Evolutionary conservation across 1,140 invertebrate genomes (phyloP), one percentile per base, ranked within the genome.

Genomic region (Paralvinella palmiformis): DNA sequence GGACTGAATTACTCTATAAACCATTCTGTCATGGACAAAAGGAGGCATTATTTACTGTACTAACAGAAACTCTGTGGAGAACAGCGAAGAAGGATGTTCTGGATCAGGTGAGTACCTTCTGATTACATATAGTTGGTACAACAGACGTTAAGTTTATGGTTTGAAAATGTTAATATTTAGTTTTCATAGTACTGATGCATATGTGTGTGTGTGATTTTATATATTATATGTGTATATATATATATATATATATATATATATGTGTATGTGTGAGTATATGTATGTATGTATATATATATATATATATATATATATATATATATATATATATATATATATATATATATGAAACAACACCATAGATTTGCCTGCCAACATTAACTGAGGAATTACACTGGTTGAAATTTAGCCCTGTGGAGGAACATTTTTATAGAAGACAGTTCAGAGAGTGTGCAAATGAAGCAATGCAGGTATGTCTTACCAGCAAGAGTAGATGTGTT

Each of bases 21-120:
- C 83, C 85, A 0, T 89, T 85, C 70, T 74, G 79, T 37, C 67
- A 78, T 61, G 84, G 83, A 0, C 65, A 82, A 41, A 67, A 67
- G 10, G 71, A 81, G 50, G 76, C 84, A 0, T 71, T 89, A 69
- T 71, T 83, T 50, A 68, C 83, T 15, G 75, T 87, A 3, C 69
- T 90, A n/a, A 75, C 82, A 20, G 75, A 83, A 67, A 79, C 88
- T 55, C 77, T 91, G 72, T 91, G 89, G 89, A 81, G 89, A 44
- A 88, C 85, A 20, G 74, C 82, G 0, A 89, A 89, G 74, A 80
- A 80, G 37, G 85, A 88, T 73, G 86, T 90, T 41, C 69, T 86
- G 59, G 73, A 85, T 68, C 84, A 86, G 77, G 83, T 85, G n/a
- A n/a, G n/a, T n/a, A n/a, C n/a, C n/a, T n/a, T n/a, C n/a, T 7